Base-by-base conservation (phyloP, 2,797 vertebrate genomes). In the Pachyuromys duprasi region DNA sequence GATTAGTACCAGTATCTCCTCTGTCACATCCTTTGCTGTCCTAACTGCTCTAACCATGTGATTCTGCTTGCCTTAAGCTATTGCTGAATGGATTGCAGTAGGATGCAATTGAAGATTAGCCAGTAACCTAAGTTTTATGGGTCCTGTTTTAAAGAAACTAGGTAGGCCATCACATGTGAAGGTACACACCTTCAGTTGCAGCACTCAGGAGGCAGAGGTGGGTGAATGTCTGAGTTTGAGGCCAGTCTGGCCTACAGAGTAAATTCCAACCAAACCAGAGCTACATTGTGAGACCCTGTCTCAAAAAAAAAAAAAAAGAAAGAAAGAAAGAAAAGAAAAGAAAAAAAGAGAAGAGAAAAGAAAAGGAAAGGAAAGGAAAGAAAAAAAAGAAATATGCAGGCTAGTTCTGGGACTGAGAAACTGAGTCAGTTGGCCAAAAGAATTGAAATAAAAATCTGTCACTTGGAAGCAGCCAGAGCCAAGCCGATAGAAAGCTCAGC, bases 361-460 rank as follows among this genome's bases (percentile, higher is more conserved):
- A n/a, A n/a, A n/a, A n/a, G n/a, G n/a, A n/a, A n/a, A n/a, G n/a
- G n/a, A n/a, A n/a, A n/a, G 14, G 42, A 28, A 26, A 3, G 45
- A 9, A 28, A 45, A 14, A 6, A 28, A 9, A 26, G 11, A 8
- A 31, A 12, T 57, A 78, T 12, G 53, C 36, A n/a, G 22, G 33
- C 9, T 45, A 74, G 53, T 17, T 62, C 26, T 53, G 49, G 31
- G 36, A 74, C 12, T 89, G 49, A 90, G 86, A 72, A 49, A 67
- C 39, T 9, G 55, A 36, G n/a, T 81, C 14, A 70, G 53, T 28
- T n/a, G 76, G 36, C 8, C 88, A 95, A 93, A 31, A 79, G n/a
- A 95, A 91, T 4, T 69, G 24, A 81, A 86, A 89, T 63, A 5
- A 39, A 80, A 94, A 45, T 90, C 82, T 84, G 49, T 79, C 57